Percentiles rank a stretch among this genome's conserved stretches.
Conservation (phyloP, 2,797 vertebrate genomes). For the Delichon dasypus region DNA sequence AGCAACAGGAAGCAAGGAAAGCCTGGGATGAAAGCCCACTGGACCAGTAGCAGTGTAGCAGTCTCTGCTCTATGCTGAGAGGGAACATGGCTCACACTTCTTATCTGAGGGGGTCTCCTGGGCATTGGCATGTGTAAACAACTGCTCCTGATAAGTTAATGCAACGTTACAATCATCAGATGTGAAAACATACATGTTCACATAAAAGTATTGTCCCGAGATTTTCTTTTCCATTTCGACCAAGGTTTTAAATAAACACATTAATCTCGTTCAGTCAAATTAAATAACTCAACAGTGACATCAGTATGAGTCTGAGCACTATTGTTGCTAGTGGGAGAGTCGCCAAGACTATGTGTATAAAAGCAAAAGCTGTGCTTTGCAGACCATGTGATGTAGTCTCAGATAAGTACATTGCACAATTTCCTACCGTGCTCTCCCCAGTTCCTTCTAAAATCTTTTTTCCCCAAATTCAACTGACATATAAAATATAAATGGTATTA, state of each 20-base stretch:
- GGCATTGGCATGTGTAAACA: conserved; percentile 43
- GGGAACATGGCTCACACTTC: conserved; percentile 23
- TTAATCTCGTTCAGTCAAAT: conserved; percentile 70
- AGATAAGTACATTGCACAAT: conserved; percentile 45
- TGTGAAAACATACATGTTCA: conserved; percentile 58
- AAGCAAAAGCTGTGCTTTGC: conserved; percentile 37
- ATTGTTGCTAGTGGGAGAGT: conserved; percentile 66
- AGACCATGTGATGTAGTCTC: conserved; percentile 5
- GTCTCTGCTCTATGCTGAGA: neutral
- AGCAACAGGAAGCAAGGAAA: neutral
- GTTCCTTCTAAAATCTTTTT: conserved; percentile 24
- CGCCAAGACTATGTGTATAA: conserved; percentile 55
- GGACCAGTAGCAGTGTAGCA: neutral
- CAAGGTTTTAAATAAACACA: conserved; percentile 72
- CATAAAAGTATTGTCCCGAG: conserved; percentile 27
- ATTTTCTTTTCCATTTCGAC: conserved; percentile 64
- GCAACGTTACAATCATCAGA: conserved; percentile 48
- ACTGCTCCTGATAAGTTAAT: conserved; percentile 64
- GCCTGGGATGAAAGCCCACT: neutral
- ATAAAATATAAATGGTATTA: conserved; percentile 8
- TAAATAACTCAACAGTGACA: conserved; percentile 73
- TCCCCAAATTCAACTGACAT: neutral
- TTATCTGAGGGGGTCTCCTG: conserved; percentile 46
- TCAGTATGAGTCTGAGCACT: conserved; percentile 66
- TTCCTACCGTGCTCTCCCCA: neutral